These are phyloP conservation scores for Coenonympha glycerion DNA, from an alignment of 2,888 invertebrate genomes.

Conservation along the genomic window DNA sequence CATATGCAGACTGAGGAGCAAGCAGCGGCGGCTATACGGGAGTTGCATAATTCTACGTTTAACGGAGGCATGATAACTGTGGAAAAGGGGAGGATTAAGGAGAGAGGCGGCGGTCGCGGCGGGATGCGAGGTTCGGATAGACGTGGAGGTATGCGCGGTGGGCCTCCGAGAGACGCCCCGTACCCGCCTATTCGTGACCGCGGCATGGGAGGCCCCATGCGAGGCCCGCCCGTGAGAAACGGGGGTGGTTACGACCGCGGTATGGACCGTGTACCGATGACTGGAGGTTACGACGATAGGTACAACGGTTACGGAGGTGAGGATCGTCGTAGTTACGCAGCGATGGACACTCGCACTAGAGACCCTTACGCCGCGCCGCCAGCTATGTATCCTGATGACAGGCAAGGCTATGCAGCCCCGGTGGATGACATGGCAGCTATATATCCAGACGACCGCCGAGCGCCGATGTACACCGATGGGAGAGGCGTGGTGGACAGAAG, in stretches of 20 bases:
- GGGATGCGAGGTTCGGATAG: constrained; percentile 62
- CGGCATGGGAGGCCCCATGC: constrained; percentile 60
- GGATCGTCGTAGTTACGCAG: constrained; percentile 63
- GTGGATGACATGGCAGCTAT: constrained; percentile 38
- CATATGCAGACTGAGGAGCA: constrained; percentile 90
- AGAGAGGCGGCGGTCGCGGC: constrained; percentile 70
- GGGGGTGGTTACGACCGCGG: constrained; percentile 58
- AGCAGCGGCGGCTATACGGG: constrained; percentile 87
- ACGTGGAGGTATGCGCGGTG: constrained; percentile 50
- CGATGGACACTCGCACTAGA: constrained; percentile 55
- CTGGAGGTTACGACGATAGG: constrained; percentile 54
- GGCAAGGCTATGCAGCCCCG: constrained; percentile 40
- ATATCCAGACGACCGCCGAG: constrained; percentile 48
- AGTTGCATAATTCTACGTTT: constrained; percentile 86
- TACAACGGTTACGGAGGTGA: constrained; percentile 65
- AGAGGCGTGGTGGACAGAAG: constrained; percentile 59
- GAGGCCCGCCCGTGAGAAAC: constrained; percentile 47
- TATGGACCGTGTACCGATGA: constrained; percentile 42
- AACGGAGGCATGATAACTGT: constrained; percentile 90
- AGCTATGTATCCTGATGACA: constrained; percentile 46
- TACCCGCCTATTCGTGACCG: constrained; percentile 44
- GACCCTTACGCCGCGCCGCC: constrained; percentile 58
- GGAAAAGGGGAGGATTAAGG: constrained; percentile 87
- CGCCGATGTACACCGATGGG: constrained; percentile 58
- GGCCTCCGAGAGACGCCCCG: constrained; percentile 48